Evolutionary conservation across 2,888 invertebrate species (phyloP), one percentile per base, ranked within the genome.

Genomic region (Trissolcus japonicus): DNA sequence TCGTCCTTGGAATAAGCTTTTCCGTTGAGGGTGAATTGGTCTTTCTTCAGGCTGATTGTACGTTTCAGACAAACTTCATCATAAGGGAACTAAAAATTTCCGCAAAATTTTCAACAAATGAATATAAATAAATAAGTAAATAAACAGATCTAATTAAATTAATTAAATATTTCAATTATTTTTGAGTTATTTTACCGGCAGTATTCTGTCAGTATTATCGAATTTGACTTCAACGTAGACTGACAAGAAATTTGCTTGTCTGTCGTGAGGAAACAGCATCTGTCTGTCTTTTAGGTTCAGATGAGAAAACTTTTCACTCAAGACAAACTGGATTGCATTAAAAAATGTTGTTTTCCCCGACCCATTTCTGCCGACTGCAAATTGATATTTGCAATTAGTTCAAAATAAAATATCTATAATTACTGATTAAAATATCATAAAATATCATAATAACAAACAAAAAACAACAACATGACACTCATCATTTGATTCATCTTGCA

Each of bases 291-390:
- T 99, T 0, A 98, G 97, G 71, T 98, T 92, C 76, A 99, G 91
- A 90, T 98, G 98, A 43, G 97, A 97, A 89, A 98, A 99, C 89
- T 99, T 99, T 93, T 99, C 99, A 84, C 98, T 98, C 66, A 99
- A 90, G 14, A 99, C 99, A 91, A 99, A 99, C 90, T 99, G 99
- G 85, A 99, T 99, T 3, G 99, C 99, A 93, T 90, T 83, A 91
- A 99, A 99, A 90, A 99, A 99, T 90, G 99, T 99, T 91, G 98
- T 98, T 91, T 99, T 99, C 46, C 99, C 99, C 17, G 98, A 99
- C 65, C 99, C 99, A 92, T 99, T 99, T 87, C 99, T 93, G n/a
- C 99, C 99, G 68, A 99, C 99, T 93, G 86, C 68, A 91, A 35
- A 9, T 35, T 35, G n/a, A n/a, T n/a, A n/a, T n/a, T n/a, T n/a